Evolutionary conservation across 2,888 invertebrate genomes (phyloP).

Genomic region (Hypsopygia costalis): DNA sequence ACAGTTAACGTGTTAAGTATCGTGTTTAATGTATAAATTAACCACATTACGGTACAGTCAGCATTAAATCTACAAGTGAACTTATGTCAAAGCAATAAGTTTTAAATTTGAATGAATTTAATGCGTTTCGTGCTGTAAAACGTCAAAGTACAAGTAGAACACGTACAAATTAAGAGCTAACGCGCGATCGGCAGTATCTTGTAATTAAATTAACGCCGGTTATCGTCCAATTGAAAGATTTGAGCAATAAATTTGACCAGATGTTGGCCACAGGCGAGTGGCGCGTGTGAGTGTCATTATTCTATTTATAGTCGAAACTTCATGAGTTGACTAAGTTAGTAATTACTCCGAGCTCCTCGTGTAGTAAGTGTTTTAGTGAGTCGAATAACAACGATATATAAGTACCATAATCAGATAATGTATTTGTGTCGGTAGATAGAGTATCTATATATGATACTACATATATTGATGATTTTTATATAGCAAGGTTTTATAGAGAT

Average conservation of each 20-base stretch:
- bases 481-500: too few species aligned
- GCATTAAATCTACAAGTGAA: constrained; percentile 14
- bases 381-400: too few species aligned
- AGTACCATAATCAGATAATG: too few species aligned
- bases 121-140: too few species aligned
- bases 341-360: not conserved
- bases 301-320: constrained; percentile 14
- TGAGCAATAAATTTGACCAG: constrained; percentile 57
- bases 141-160: constrained; percentile 12
- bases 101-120: too few species aligned
- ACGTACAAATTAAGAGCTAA: constrained; percentile 34
- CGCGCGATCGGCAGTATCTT: constrained; percentile 27
- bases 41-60: constrained; percentile 23
- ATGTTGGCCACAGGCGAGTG: constrained; percentile 32
- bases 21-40: constrained; percentile 34
- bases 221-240: constrained; percentile 68
- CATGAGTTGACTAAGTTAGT: not conserved
- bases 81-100: too few species aligned
- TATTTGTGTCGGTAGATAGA: too few species aligned
- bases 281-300: constrained; percentile 22
- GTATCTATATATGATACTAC: too few species aligned
- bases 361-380: too few species aligned
- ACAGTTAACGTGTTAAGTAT: constrained; percentile 29
- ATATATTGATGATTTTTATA: too few species aligned
- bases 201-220: constrained; percentile 71